Evolutionary conservation across 2,797 vertebrate species (phyloP).

Genomic region (Threskiornis aethiopicus): DNA sequence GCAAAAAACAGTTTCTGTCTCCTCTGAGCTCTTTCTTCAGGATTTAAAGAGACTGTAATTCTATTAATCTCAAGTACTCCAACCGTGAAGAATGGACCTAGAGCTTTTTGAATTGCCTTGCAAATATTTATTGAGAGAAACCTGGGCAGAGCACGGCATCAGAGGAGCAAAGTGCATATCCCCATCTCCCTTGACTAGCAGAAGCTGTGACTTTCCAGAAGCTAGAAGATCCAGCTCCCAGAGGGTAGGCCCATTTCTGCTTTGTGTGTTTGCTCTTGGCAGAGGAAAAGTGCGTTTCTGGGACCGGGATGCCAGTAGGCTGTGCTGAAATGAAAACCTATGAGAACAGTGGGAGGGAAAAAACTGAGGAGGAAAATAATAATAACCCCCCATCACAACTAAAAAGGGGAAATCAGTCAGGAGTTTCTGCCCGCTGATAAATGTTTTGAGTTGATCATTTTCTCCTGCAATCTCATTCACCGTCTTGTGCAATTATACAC

Average conservation of each 20-base stretch:
- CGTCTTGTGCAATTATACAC: background rate
- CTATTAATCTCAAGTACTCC: conserved; percentile 1
- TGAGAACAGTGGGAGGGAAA: background rate
- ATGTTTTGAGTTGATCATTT: background rate
- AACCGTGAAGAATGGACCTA: background rate
- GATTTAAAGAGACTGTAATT: conserved; percentile 23
- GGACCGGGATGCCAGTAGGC: background rate
- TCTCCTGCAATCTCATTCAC: background rate
- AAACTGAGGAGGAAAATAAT: background rate
- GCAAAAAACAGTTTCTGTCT: background rate
- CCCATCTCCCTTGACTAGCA: background rate
- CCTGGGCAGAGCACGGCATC: background rate
- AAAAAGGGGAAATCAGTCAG: background rate
- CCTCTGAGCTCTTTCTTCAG: background rate
- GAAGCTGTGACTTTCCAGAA: background rate
- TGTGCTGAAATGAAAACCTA: background rate
- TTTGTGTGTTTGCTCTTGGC: background rate
- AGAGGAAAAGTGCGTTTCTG: background rate
- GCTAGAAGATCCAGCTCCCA: background rate
- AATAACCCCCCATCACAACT: background rate
- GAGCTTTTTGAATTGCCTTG: conserved; percentile 7
- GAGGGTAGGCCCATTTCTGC: background rate
- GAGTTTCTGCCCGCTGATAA: background rate
- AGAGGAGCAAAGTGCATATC: background rate
- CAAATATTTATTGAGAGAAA: conserved; percentile 20